These are phyloP conservation scores for Chrysopa pallens DNA, from an alignment of 1,140 invertebrate species.

Conservation along the genomic window DNA sequence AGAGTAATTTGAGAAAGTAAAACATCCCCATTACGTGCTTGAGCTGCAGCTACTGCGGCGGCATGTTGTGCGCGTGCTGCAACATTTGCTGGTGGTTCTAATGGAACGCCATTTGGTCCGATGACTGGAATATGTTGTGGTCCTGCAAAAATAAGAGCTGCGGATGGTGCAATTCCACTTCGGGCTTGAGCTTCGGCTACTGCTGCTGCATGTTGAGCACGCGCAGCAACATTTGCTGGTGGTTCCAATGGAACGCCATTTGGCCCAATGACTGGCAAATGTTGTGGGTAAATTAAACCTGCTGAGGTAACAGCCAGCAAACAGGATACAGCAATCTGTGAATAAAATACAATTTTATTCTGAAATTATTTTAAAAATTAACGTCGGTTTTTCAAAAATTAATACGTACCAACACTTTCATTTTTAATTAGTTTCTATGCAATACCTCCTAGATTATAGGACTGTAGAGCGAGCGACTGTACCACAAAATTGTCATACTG, in stretches of 20 bases:
- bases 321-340: not conserved
- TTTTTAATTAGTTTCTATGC: not conserved
- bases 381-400: not conserved
- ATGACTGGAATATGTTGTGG: slow-evolving; percentile 2
- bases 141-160: not conserved
- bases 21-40: slow-evolving; percentile 1
- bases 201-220: slow-evolving; percentile 35
- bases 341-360: not conserved
- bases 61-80: slow-evolving; percentile 5
- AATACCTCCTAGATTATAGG: not conserved
- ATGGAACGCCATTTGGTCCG: slow-evolving; percentile 19
- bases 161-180: slow-evolving; percentile 10
- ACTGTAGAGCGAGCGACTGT: not conserved
- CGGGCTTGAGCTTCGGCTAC: slow-evolving; percentile 27
- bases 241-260: slow-evolving; percentile 33
- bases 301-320: not conserved
- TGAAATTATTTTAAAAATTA: not conserved
- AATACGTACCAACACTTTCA: not conserved
- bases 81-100: slow-evolving; percentile 16
- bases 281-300: not conserved
- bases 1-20: not conserved
- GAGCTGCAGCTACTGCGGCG: not conserved
- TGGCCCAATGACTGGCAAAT: slow-evolving; percentile 5
- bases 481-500: not conserved
- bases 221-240: slow-evolving; percentile 35